Conservation (phyloP, 1,140 invertebrate genomes). For the Penaeus indicus region DNA sequence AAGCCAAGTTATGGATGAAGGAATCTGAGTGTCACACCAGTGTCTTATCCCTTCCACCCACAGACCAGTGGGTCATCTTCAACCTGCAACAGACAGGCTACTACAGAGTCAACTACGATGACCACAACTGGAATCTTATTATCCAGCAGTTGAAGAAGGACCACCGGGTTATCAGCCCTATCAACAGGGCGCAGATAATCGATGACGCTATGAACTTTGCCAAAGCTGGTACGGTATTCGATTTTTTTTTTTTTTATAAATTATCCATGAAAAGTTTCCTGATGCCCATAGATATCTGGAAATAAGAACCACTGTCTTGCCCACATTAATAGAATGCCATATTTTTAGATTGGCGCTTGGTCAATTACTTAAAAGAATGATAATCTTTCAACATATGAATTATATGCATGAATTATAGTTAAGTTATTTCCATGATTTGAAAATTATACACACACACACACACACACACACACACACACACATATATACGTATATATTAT, state of each 20-base stretch:
- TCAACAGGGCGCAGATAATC: slow-evolving; percentile 86
- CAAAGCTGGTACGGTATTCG: not conserved
- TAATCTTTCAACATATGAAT: too few species aligned
- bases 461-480: slow-evolving; percentile 30
- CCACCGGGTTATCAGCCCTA: slow-evolving; percentile 76
- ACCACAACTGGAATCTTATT: slow-evolving; percentile 71
- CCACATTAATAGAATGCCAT: too few species aligned
- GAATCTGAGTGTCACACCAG: not conserved
- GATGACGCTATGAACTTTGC: slow-evolving; percentile 82
- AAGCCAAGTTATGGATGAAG: slow-evolving; percentile 39
- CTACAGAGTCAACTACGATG: slow-evolving; percentile 75
- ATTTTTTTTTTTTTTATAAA: not conserved
- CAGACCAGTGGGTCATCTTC: slow-evolving; percentile 55
- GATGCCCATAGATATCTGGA: too few species aligned
- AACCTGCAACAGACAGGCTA: slow-evolving; percentile 68
- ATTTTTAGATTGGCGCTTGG: too few species aligned
- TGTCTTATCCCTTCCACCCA: not conserved
- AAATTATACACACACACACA: too few species aligned
- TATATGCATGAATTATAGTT: too few species aligned
- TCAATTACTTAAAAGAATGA: too few species aligned
- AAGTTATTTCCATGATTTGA: too few species aligned
- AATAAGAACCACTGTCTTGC: too few species aligned
- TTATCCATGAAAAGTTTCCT: too few species aligned
- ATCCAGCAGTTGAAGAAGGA: slow-evolving; percentile 77
- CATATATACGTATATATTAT: not conserved